A percentile compares a stretch with the other conserved stretches of the same genome.
phyloP scores from a whole-genome alignment of 1,140 invertebrate species.

The Bombus waltoni region DNA sequence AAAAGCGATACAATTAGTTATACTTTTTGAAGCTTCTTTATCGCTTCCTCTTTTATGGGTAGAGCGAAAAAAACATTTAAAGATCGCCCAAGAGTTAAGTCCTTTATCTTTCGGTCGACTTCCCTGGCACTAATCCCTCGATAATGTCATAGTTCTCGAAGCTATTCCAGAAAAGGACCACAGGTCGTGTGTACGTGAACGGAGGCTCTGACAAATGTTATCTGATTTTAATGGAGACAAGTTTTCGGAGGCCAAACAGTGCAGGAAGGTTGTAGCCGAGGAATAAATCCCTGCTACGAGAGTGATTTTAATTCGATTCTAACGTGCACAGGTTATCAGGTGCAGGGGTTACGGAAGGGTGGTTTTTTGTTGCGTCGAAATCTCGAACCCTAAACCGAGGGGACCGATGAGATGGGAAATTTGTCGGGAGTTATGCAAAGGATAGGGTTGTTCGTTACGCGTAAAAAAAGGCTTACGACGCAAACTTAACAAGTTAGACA shows the following conservation, averaged over 20 bases:
- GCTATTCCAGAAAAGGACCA: not conserved
- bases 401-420: slow-evolving; percentile 35
- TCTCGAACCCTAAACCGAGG: slow-evolving; percentile 14
- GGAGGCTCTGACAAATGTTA: slow-evolving; percentile 18
- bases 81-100: not conserved
- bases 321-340: slow-evolving; percentile 34
- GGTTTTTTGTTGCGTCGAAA: slow-evolving; percentile 38
- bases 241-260: slow-evolving; percentile 17
- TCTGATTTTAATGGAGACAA: slow-evolving; percentile 41
- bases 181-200: not conserved
- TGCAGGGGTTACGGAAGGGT: slow-evolving; percentile 22
- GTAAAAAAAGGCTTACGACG: not conserved
- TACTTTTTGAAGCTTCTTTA: not conserved
- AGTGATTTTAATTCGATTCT: slow-evolving; percentile 51
- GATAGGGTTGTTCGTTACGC: slow-evolving; percentile 10
- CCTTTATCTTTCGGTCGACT: not conserved
- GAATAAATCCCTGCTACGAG: not conserved
- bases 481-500: slow-evolving; percentile 4
- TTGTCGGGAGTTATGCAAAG: slow-evolving; percentile 25
- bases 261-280: not conserved
- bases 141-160: not conserved
- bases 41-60: not conserved
- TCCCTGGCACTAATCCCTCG: slow-evolving; percentile 6
- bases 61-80: not conserved
- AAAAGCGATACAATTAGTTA: not conserved